Percentiles rank a stretch among this genome's conserved stretches.
Evolutionary conservation across 1,140 invertebrate genomes (phyloP).

Genomic region (Teleopsis dalmanni): DNA sequence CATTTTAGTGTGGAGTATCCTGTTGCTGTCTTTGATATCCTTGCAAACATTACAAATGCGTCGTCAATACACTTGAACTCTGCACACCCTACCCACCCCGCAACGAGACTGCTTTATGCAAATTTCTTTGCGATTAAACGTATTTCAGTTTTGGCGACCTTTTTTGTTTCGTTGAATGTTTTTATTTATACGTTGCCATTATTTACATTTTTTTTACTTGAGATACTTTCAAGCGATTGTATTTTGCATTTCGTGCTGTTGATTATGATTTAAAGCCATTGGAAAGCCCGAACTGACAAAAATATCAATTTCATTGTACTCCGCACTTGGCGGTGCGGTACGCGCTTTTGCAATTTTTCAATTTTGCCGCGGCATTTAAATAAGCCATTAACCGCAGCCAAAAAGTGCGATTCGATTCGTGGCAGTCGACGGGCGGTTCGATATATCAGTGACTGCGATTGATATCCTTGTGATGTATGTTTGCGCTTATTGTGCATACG

Average conservation of each 20-base stretch:
- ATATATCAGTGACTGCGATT: conserved; percentile 29
- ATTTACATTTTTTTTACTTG: conserved; percentile 11
- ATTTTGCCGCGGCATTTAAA: conserved; percentile 15
- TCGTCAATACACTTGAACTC: background rate
- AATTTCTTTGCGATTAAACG: background rate
- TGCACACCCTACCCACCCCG: background rate
- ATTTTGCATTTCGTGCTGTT: conserved; percentile 26
- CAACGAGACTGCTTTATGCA: conserved; percentile 16
- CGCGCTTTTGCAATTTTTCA: conserved; percentile 27
- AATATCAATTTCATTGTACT: conserved; percentile 9
- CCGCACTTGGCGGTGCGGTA: conserved; percentile 20
- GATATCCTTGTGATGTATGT: background rate
- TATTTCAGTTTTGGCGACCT: background rate
- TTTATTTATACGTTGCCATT: background rate
- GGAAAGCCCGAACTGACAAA: conserved; percentile 1
- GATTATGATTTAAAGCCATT: conserved; percentile 40
- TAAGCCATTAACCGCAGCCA: background rate
- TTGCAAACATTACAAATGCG: too few relatives aligned
- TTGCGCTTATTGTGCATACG: background rate
- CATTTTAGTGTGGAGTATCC: conserved; percentile 18
- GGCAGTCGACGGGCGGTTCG: conserved; percentile 23
- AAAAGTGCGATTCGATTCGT: conserved; percentile 4
- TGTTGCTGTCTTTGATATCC: conserved; percentile 17
- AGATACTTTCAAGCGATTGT: background rate
- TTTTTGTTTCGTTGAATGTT: conserved; percentile 2